A percentile compares a stretch with the other conserved stretches of the same genome.
phyloP scores from a whole-genome alignment of 2,113 vertebrate species.

The Orycteropus afer region DNA sequence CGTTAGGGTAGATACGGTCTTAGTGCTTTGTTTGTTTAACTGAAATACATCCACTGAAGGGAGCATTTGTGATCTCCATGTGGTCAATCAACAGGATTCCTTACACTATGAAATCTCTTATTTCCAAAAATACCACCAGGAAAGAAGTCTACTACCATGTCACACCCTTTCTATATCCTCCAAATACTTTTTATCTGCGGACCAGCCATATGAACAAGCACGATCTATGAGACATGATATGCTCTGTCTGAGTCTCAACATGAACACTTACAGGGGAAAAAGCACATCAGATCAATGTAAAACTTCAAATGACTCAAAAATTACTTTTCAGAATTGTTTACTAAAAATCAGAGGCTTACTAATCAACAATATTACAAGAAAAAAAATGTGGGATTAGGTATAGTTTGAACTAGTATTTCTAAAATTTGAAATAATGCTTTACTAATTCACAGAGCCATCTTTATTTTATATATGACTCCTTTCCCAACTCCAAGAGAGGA shows the following conservation, averaged over 20 bases:
- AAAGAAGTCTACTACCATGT: background rate
- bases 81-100: background rate
- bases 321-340: background rate
- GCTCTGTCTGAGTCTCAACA: background rate
- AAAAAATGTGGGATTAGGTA: background rate
- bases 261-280: conserved; percentile 14
- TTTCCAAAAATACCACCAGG: background rate
- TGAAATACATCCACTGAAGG: background rate
- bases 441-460: background rate
- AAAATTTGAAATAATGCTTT: conserved; percentile 15
- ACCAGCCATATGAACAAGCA: conserved; percentile 12
- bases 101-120: conserved; percentile 7
- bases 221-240: background rate
- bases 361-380: background rate
- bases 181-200: background rate
- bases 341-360: background rate
- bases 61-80: background rate
- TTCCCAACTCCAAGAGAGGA: background rate
- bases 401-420: background rate
- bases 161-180: conserved; percentile 22
- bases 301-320: conserved; percentile 6
- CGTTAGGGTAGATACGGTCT: background rate
- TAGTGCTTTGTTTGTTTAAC: background rate
- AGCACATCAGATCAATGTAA: conserved; percentile 1
- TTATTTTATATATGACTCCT: background rate